Conservation (phyloP, 2,113 vertebrate genomes). For the Romanogobio albipinnatus region DNA sequence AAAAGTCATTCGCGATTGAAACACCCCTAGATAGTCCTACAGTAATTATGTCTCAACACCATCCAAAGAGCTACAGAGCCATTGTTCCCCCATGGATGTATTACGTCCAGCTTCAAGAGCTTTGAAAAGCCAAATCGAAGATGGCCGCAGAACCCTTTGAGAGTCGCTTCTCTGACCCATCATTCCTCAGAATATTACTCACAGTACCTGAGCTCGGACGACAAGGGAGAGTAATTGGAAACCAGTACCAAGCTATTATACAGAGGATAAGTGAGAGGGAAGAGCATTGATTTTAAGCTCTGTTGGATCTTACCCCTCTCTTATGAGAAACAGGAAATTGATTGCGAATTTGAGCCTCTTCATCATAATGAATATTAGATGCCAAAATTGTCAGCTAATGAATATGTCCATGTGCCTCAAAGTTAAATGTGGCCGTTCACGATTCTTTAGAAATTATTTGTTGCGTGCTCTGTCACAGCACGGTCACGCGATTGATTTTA, state of each 20-base stretch:
- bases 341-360: slow-evolving; percentile 48
- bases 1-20: background rate
- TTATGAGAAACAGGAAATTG: slow-evolving; percentile 46
- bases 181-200: slow-evolving; percentile 25
- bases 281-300: slow-evolving; percentile 53
- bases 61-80: background rate
- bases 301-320: slow-evolving; percentile 27
- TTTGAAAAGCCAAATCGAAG: slow-evolving; percentile 8
- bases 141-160: slow-evolving; percentile 19
- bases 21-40: background rate
- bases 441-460: background rate
- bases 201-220: slow-evolving; percentile 41
- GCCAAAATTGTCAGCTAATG: slow-evolving; percentile 24
- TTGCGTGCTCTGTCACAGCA: background rate
- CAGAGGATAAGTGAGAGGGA: slow-evolving; percentile 33
- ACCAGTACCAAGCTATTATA: slow-evolving; percentile 49
- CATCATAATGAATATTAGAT: slow-evolving; percentile 52
- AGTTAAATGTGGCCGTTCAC: background rate
- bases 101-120: background rate
- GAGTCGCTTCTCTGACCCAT: slow-evolving; percentile 7
- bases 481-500: background rate
- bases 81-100: background rate
- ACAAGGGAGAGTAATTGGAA: slow-evolving; percentile 48
- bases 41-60: slow-evolving; percentile 2
- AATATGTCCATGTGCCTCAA: background rate